phyloP scores from a whole-genome alignment of 1,140 invertebrate genomes.

The Drosophila ironensis region DNA sequence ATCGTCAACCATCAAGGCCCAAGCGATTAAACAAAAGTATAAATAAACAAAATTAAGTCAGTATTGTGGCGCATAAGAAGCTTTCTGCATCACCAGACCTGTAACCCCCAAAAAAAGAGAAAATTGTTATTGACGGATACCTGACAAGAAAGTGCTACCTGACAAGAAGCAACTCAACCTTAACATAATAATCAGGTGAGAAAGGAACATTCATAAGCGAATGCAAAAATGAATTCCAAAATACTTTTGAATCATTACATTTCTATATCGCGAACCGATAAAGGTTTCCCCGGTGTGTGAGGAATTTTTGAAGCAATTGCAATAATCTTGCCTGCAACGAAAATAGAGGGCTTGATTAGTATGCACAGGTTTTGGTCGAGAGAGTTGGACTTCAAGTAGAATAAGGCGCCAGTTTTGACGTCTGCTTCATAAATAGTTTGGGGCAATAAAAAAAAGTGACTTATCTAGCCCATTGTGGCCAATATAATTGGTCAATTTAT shows the following conservation, averaged over 20 bases:
- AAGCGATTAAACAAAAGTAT: constrained; percentile 43
- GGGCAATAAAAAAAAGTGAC: constrained; percentile 24
- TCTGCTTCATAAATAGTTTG: too few species aligned
- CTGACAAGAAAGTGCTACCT: constrained; percentile 40
- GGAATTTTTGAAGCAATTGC: constrained; percentile 48
- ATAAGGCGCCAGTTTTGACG: constrained; percentile 28
- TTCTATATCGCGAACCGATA: too few species aligned
- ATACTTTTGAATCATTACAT: too few species aligned
- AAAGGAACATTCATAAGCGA: constrained; percentile 63
- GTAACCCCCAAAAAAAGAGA: constrained; percentile 22
- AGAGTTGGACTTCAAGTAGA: constrained; percentile 46
- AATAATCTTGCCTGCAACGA: too few species aligned
- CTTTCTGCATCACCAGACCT: constrained; percentile 22
- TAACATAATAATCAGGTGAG: constrained; percentile 67
- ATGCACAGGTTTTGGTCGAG: constrained; percentile 70
- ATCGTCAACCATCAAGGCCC: constrained; percentile 74
- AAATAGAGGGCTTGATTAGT: too few species aligned
- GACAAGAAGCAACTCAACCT: constrained; percentile 40
- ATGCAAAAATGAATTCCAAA: constrained; percentile 50
- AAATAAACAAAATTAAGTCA: background rate
- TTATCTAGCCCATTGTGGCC: constrained; percentile 41
- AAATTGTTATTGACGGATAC: too few species aligned
- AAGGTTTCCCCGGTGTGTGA: constrained; percentile 34
- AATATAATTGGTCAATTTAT: too few species aligned
- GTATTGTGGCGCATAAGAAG: constrained; percentile 62